A percentile compares a stretch with the other conserved stretches of the same genome.
These are phyloP conservation scores for Escarpia spicata DNA, from an alignment of 2,888 invertebrate genomes.

Conservation along the genomic window DNA sequence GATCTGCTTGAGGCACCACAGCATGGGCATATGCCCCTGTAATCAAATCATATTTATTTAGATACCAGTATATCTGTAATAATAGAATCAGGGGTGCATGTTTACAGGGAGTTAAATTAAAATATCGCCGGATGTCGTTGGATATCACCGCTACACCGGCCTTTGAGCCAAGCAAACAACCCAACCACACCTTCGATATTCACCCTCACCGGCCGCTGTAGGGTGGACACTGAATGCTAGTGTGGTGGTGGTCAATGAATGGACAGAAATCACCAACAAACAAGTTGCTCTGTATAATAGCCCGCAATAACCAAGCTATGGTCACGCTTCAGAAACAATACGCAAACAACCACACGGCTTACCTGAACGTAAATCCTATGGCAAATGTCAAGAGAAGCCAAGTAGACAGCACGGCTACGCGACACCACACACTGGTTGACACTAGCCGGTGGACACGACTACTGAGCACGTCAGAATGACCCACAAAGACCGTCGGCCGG, in stretches of 20 bases:
- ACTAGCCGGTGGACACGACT: background rate
- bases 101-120: no score
- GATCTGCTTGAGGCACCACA: background rate
- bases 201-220: background rate
- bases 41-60: no score
- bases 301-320: background rate
- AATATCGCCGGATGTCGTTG: no score
- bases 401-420: background rate
- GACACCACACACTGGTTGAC: background rate
- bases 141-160: background rate
- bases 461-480: background rate
- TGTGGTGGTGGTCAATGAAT: background rate
- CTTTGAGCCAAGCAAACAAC: background rate
- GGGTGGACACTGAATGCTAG: no score
- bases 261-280: background rate
- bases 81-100: no score
- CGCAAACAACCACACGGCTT: background rate
- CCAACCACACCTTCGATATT: background rate
- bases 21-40: background rate
- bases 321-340: background rate
- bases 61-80: no score
- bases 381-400: background rate
- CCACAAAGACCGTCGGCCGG: background rate
- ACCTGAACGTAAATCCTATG: background rate
- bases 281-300: background rate